A percentile compares a stretch with the other conserved stretches of the same genome.
These are phyloP conservation scores for Arrhopalites spinosus DNA, from an alignment of 2,888 invertebrate genomes.

Conservation along the genomic window DNA sequence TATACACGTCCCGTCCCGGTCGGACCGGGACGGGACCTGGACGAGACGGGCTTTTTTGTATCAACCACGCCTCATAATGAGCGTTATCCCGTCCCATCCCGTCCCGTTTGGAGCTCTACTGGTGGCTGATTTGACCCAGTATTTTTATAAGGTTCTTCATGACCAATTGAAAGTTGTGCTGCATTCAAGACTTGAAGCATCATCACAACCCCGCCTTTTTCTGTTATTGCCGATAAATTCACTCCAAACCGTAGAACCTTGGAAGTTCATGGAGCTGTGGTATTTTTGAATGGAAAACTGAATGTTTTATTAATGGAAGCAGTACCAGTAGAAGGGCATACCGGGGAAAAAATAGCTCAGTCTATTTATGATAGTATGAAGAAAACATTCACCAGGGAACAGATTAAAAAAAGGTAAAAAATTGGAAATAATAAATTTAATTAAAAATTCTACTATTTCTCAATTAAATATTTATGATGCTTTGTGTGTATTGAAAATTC, in stretches of 20 bases:
- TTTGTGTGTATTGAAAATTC: too few species aligned
- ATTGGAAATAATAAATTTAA: too few species aligned
- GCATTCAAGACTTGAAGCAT: background rate
- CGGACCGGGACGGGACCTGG: too few species aligned
- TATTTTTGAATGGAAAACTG: background rate
- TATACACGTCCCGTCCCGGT: too few species aligned
- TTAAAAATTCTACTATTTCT: too few species aligned
- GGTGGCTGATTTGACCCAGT: background rate
- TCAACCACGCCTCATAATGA: too few species aligned
- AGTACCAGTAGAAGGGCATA: background rate
- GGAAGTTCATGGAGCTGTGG: background rate
- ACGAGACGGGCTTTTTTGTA: too few species aligned
- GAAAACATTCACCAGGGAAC: background rate
- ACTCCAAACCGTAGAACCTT: background rate
- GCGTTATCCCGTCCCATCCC: too few species aligned
- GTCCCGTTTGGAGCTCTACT: too few species aligned
- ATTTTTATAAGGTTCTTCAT: background rate
- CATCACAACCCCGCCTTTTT: too few species aligned
- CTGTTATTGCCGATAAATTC: background rate
- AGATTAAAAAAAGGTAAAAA: background rate
- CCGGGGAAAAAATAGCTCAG: background rate
- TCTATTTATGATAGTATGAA: background rate
- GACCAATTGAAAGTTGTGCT: background rate
- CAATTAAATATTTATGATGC: too few species aligned
- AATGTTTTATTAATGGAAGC: background rate